A percentile compares a stretch with the other conserved stretches of the same genome.
Evolutionary conservation across 2,113 vertebrate species (phyloP).

Genomic region (Parus major): DNA sequence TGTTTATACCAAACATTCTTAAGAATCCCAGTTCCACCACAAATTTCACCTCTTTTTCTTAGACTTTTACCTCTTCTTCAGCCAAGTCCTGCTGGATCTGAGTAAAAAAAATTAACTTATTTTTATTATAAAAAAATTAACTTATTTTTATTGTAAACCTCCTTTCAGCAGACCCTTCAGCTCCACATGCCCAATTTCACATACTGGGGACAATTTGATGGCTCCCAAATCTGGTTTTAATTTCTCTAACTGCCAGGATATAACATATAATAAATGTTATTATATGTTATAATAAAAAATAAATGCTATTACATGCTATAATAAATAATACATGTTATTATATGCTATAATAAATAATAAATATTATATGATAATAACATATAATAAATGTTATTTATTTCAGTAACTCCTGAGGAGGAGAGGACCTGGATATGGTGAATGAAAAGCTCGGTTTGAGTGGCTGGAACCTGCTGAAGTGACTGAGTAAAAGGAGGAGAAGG

Average conservation of each 20-base stretch:
- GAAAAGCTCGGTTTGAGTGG: not conserved
- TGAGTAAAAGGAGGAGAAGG: not conserved
- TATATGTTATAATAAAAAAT: no score
- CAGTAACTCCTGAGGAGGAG: not conserved
- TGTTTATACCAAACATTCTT: not conserved
- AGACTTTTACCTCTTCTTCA: not conserved
- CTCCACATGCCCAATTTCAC: not conserved
- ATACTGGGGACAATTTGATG: not conserved
- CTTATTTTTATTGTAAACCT: not conserved
- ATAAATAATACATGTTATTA: no score
- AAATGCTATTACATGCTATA: no score
- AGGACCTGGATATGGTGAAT: not conserved
- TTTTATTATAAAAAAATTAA: not conserved
- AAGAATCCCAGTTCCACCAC: not conserved
- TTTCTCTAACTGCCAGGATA: not conserved
- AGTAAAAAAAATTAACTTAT: not conserved
- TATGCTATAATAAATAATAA: no score
- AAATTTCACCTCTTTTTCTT: rapidly evolving
- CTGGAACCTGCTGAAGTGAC: not conserved
- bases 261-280: no score
- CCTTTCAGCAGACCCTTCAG: not conserved
- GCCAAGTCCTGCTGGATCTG: not conserved
- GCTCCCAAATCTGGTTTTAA: not conserved
- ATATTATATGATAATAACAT: no score
- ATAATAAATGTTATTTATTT: not conserved